A percentile compares a stretch with the other conserved stretches of the same genome.
phyloP scores from a whole-genome alignment of 2,797 vertebrate species.

The Harpagifer antarcticus region DNA sequence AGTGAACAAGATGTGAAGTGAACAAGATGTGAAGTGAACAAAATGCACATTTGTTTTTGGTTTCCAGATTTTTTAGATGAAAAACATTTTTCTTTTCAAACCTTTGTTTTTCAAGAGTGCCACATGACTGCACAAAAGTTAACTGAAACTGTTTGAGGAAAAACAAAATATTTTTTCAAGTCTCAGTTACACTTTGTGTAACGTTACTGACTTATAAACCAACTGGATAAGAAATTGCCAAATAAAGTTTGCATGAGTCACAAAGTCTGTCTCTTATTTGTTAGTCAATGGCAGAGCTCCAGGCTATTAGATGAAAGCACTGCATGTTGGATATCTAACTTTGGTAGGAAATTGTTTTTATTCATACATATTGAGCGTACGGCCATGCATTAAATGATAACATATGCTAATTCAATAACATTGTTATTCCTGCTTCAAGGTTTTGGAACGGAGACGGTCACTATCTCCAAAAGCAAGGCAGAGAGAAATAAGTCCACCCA shows the following conservation, averaged over 20 bases:
- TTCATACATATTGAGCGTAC: slow-evolving; percentile 33
- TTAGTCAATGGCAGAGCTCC: slow-evolving; percentile 34
- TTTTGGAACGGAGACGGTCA: slow-evolving; percentile 13
- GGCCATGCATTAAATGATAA: slow-evolving; percentile 46
- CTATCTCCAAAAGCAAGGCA: slow-evolving; percentile 35
- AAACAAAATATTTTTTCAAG: background rate
- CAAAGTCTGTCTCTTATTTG: slow-evolving; percentile 32
- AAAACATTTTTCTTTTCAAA: too few species aligned
- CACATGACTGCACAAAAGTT: background rate
- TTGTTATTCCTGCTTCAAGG: slow-evolving; percentile 36
- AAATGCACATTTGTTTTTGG: too few species aligned
- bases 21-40: too few species aligned
- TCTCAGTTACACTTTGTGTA: background rate
- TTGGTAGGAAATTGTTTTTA: slow-evolving; percentile 42
- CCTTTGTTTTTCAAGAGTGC: background rate
- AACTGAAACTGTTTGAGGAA: background rate
- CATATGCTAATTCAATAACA: slow-evolving; percentile 43
- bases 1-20: too few species aligned
- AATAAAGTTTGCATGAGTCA: slow-evolving; percentile 23
- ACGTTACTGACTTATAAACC: background rate
- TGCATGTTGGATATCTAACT: slow-evolving; percentile 37
- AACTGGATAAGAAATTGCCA: background rate
- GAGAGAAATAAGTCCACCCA: slow-evolving; percentile 18
- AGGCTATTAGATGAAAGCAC: slow-evolving; percentile 46
- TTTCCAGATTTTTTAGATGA: too few species aligned